Base-by-base conservation (phyloP, 1,140 invertebrate species). In the Hyposmocoma kahamanoa region DNA sequence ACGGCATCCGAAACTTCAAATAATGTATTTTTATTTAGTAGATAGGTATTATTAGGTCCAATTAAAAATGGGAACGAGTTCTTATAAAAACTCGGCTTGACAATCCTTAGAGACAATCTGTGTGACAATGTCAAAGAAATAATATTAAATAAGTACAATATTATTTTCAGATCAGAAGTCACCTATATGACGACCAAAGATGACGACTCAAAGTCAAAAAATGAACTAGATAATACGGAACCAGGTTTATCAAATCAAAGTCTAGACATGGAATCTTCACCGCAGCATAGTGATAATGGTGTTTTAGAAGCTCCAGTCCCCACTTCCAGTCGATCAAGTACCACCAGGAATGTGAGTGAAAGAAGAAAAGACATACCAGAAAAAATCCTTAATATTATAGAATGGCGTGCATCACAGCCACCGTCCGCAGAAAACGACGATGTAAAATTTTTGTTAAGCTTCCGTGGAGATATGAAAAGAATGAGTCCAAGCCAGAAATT, bases 391-490 rank as follows among this genome's bases (percentile, higher is more conserved):
- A 46, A 36, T 34, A 46, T 46, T 34, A 18, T 32, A 46, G 44
- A 46, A 46, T 30, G 44, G 36, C 44, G 44, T 46, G 28, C 13
- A 46, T 20, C 30, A 46, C 44, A 46, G 22, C 3, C 18, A 46
- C 20, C 24, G 26, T 11, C 32, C 22, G 36, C 19, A 46, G 44
- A 46, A 46, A 22, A 46, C 44, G 44, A 46, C 30, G 44, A 46
- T 46, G 18, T 46, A 34, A 38, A 47, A 39, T 38, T 47, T 38
- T 47, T 47, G 39, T 24, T 47, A 39, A 47, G 36, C 22, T 47
- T 47, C 20, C 20, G 32, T 38, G 32, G 45, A 24, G 22, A 47
- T 24, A 47, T 47, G 45, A 18, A n/a, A 39, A 47, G 26, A 47
- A 47, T 47, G 45, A 24, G 20, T 22, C 10, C 32, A 38, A 39